Evolutionary conservation across 2,797 vertebrate genomes (phyloP).

Genomic region (Argentina silus): DNA sequence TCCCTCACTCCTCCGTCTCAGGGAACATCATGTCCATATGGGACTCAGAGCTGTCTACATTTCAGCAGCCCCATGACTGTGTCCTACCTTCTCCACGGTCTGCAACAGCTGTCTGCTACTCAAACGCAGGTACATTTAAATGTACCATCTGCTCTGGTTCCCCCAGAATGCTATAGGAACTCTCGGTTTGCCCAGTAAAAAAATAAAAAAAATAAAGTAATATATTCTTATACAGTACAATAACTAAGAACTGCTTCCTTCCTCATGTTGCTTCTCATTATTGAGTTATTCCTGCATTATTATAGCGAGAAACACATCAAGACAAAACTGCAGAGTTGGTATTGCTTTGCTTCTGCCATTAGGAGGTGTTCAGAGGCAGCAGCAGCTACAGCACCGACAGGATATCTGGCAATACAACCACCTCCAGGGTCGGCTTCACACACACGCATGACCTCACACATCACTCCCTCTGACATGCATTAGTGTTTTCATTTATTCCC

Average conservation of each 20-base stretch:
- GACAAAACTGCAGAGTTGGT: conserved; percentile 26
- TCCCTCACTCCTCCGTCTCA: conserved; percentile 9
- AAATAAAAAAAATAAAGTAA: no score
- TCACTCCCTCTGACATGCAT: background rate
- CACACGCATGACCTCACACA: background rate
- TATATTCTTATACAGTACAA: no score
- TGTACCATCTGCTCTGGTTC: no score
- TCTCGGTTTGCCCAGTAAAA: no score
- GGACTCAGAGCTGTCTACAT: background rate
- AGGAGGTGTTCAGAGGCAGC: no score
- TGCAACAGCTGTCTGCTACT: no score
- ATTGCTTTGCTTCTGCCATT: background rate
- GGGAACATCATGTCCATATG: background rate
- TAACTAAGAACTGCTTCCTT: no score
- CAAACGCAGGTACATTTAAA: no score
- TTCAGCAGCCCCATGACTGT: background rate
- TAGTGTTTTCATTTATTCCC: background rate
- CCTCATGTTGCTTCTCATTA: no score
- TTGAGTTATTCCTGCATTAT: background rate
- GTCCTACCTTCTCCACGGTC: no score
- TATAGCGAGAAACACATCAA: background rate
- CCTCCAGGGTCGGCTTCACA: background rate
- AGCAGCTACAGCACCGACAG: no score
- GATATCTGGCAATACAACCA: background rate
- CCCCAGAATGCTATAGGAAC: no score